phyloP scores from a whole-genome alignment of 2,113 vertebrate species.

The Aphelocoma coerulescens region DNA sequence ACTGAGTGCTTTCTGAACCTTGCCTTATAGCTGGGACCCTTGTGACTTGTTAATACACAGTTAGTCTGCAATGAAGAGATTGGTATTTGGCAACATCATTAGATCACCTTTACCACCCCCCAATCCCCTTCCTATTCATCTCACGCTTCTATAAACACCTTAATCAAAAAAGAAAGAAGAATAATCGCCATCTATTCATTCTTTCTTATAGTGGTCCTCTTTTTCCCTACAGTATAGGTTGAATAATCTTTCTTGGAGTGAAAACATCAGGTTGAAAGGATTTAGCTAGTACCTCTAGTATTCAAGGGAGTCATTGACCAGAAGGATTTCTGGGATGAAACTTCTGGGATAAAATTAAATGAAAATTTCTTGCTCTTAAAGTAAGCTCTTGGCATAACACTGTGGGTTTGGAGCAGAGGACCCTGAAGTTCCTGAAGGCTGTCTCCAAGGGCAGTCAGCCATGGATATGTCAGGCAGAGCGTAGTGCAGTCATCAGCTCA shows the following conservation, averaged over 20 bases:
- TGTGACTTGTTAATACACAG: not conserved
- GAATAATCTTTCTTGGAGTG: not conserved
- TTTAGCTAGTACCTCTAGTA: not conserved
- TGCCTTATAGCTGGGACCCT: not conserved
- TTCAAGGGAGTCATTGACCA: not conserved
- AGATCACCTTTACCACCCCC: fast-evolving
- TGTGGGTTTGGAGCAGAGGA: fast-evolving
- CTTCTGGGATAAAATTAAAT: not conserved
- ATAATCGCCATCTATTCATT: not conserved
- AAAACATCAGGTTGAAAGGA: not conserved
- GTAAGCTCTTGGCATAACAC: not conserved
- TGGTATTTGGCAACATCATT: not conserved
- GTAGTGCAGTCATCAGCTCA: not conserved
- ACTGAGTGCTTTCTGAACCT: not conserved
- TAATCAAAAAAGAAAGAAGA: not conserved
- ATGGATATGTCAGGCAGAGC: not conserved
- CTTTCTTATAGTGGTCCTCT: not conserved
- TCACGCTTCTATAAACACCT: fast-evolving
- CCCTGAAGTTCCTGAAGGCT: not conserved
- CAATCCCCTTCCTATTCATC: not conserved
- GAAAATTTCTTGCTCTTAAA: not conserved
- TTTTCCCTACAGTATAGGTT: fast-evolving
- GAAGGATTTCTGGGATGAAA: not conserved
- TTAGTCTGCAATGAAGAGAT: not conserved
- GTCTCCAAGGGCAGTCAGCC: not conserved